Percentiles rank a stretch among this genome's conserved stretches.
Evolutionary conservation across 2,797 vertebrate genomes (phyloP).

Genomic region (Coregonus suidteri): DNA sequence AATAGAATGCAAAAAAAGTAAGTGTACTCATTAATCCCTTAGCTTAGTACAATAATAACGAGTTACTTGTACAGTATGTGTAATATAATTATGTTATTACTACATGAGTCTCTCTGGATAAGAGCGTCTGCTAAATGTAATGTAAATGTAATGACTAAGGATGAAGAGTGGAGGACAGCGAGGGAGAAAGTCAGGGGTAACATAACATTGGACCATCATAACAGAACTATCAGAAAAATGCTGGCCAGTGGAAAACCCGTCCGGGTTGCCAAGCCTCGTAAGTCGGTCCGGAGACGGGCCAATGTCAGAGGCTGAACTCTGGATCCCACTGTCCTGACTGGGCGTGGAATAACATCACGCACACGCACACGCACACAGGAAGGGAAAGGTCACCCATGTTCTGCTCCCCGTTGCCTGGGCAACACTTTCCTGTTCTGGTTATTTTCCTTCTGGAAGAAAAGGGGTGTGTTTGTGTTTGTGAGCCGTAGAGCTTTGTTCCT

Average conservation of each 20-base stretch:
- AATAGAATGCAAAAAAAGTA: background rate
- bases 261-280: background rate
- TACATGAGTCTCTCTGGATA: too few species aligned
- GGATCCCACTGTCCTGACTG: background rate
- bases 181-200: background rate
- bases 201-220: background rate
- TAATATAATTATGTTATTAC: too few species aligned
- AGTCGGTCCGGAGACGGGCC: background rate
- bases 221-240: background rate
- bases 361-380: background rate
- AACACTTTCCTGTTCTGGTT: constrained; percentile 60
- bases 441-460: constrained; percentile 11
- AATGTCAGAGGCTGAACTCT: constrained; percentile 3
- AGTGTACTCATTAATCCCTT: background rate
- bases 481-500: too few species aligned
- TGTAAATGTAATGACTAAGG: too few species aligned
- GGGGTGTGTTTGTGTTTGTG: too few species aligned
- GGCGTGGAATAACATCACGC: background rate
- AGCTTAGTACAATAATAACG: background rate
- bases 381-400: constrained; percentile 55
- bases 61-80: background rate
- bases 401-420: constrained; percentile 19
- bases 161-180: too few species aligned
- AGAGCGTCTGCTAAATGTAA: too few species aligned
- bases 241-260: background rate